These are phyloP conservation scores for Rhynchotus rufescens DNA, from an alignment of 2,797 vertebrate genomes.

Conservation along the genomic window DNA sequence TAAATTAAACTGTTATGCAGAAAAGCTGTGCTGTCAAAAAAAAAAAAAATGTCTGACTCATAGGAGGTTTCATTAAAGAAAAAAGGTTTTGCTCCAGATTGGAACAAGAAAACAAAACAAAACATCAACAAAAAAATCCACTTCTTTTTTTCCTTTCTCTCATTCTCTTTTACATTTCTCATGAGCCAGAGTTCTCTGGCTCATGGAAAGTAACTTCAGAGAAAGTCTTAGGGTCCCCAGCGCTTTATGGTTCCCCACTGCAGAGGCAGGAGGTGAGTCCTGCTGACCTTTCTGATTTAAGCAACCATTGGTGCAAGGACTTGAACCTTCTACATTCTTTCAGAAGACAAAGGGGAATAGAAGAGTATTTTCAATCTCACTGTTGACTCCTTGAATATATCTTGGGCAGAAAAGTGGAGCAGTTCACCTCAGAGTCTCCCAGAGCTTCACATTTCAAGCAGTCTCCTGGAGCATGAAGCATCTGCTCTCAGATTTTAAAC, in stretches of 20 bases:
- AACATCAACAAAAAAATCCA: too few species aligned
- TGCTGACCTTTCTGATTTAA: neutral
- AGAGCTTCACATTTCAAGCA: neutral
- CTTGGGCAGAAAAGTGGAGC: neutral
- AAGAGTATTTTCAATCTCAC: neutral
- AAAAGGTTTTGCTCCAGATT: rapidly evolving
- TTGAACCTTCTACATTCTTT: neutral
- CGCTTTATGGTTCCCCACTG: neutral
- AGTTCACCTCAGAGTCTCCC: neutral
- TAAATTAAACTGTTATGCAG: neutral
- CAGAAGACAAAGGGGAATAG: neutral
- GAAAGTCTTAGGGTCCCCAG: neutral
- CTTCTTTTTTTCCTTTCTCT: too few species aligned
- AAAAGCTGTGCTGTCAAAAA: neutral
- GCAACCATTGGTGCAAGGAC: neutral
- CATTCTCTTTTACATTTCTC: neutral
- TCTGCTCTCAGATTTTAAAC: neutral
- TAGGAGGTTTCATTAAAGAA: neutral
- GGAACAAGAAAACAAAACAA: neutral
- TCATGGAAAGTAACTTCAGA: neutral
- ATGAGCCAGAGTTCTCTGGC: neutral
- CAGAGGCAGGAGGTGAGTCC: neutral
- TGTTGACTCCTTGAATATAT: neutral
- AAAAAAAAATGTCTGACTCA: neutral
- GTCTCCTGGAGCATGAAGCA: neutral